Percentiles rank a stretch among this genome's conserved stretches.
These are phyloP conservation scores for Theonella swinhoei DNA, from an alignment of 37 sponge, comb jelly and placozoan genomes.

Conservation along the genomic window DNA sequence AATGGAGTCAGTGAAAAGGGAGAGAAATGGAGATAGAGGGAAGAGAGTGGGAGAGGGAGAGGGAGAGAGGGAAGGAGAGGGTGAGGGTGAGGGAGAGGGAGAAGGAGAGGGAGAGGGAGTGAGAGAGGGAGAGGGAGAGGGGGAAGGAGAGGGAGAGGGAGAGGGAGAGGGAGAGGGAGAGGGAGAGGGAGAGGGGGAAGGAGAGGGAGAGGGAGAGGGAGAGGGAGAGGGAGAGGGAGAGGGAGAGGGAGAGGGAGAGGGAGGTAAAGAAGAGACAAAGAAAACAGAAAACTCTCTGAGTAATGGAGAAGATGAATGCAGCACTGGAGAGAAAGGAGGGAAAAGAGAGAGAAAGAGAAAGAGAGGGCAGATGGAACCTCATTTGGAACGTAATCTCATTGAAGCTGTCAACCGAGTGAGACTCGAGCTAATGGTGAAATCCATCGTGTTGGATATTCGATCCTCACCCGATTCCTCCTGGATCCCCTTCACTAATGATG, in stretches of 20 bases:
- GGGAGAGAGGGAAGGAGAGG: background rate
- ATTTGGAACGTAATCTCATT: background rate
- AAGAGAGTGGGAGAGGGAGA: background rate
- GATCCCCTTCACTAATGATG: background rate
- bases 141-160: background rate
- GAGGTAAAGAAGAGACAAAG: background rate
- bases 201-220: background rate
- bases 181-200: background rate
- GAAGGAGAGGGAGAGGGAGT: background rate
- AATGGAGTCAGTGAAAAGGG: background rate
- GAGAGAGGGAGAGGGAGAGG: background rate
- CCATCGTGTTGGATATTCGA: background rate
- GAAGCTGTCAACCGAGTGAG: too few relatives aligned
- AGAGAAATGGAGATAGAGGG: background rate
- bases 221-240: background rate
- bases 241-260: conserved; percentile 1
- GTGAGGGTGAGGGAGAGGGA: background rate
- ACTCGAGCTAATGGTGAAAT: background rate
- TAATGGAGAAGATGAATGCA: background rate
- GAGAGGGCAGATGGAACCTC: background rate
- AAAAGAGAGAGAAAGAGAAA: background rate
- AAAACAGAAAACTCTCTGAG: background rate
- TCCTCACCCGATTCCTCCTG: background rate
- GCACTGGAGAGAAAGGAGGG: background rate
- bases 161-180: background rate